These are phyloP conservation scores for Toxonevra muliebris DNA, from an alignment of 2,888 invertebrate genomes.

Conservation along the genomic window DNA sequence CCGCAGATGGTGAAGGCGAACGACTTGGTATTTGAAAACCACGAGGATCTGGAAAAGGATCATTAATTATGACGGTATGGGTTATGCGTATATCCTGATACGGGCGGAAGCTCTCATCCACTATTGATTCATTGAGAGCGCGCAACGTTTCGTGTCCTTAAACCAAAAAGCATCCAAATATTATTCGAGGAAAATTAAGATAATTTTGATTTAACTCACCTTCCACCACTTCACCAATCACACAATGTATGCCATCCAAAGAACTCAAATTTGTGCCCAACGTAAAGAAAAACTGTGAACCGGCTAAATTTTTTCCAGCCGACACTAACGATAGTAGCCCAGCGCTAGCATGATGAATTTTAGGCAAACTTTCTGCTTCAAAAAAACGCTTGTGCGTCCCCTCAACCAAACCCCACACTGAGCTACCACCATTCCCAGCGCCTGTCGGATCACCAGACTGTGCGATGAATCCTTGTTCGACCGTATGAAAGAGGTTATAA, in stretches of 20 bases:
- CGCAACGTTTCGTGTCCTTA: conserved; percentile 76
- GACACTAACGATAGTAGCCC: conserved; percentile 96
- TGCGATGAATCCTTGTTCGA: conserved; percentile 93
- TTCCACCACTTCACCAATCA: conserved; percentile 95
- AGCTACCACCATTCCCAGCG: conserved; percentile 89
- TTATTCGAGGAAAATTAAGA: neutral
- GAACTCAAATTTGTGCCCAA: conserved; percentile 87
- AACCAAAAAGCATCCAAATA: neutral
- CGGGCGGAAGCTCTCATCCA: conserved; percentile 88
- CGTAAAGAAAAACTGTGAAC: conserved; percentile 96
- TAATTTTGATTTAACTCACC: conserved; percentile 60
- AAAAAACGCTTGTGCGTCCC: conserved; percentile 89
- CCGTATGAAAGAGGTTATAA: conserved; percentile 90
- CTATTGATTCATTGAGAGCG: conserved; percentile 92
- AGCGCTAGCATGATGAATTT: conserved; percentile 85
- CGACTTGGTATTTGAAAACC: conserved; percentile 80
- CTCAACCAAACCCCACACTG: conserved; percentile 86
- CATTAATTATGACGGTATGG: conserved; percentile 94
- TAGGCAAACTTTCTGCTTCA: conserved; percentile 89
- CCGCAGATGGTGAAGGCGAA: conserved; percentile 89
- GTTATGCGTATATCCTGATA: conserved; percentile 96
- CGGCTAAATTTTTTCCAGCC: conserved; percentile 87
- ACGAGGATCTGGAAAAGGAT: conserved; percentile 92
- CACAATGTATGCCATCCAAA: conserved; percentile 89
- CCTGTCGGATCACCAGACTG: conserved; percentile 98